phyloP scores from a whole-genome alignment of 2,113 vertebrate species.

The Pheucticus melanocephalus region DNA sequence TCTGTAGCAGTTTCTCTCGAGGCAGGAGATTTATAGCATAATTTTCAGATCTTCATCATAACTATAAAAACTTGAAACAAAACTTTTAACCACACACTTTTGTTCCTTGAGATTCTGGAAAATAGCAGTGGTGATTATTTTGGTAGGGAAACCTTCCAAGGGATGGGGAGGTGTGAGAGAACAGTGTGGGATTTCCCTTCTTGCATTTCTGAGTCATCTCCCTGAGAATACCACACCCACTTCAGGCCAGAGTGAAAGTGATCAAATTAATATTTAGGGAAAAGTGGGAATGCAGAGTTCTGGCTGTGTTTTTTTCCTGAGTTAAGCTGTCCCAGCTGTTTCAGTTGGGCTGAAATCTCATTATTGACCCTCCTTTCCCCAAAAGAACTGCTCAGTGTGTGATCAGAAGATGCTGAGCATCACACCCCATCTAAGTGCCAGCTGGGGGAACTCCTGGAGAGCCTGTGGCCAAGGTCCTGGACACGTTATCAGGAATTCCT shows the following conservation, averaged over 20 bases:
- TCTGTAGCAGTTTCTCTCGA: neutral
- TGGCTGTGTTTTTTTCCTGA: fast-evolving
- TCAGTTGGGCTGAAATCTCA: neutral
- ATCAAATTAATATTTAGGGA: neutral
- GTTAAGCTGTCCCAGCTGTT: neutral
- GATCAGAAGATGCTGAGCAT: neutral
- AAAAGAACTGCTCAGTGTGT: neutral
- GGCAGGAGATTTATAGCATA: neutral
- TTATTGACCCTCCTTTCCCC: neutral
- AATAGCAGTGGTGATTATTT: neutral
- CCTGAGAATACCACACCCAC: too few species aligned
- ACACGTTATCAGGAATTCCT: neutral
- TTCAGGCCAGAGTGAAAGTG: neutral
- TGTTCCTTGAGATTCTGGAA: neutral
- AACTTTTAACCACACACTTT: neutral
- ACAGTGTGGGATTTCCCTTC: neutral
- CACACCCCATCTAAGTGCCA: slow-evolving; percentile 20
- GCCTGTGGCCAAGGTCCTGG: neutral
- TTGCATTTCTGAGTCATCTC: neutral
- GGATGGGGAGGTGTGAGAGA: neutral
- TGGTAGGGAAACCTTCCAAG: neutral
- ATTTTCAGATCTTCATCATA: neutral
- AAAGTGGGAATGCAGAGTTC: neutral
- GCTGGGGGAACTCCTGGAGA: neutral
- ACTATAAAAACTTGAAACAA: neutral